Conservation (phyloP, 2,797 vertebrate genomes). For the Eulemur albifrons region DNA sequence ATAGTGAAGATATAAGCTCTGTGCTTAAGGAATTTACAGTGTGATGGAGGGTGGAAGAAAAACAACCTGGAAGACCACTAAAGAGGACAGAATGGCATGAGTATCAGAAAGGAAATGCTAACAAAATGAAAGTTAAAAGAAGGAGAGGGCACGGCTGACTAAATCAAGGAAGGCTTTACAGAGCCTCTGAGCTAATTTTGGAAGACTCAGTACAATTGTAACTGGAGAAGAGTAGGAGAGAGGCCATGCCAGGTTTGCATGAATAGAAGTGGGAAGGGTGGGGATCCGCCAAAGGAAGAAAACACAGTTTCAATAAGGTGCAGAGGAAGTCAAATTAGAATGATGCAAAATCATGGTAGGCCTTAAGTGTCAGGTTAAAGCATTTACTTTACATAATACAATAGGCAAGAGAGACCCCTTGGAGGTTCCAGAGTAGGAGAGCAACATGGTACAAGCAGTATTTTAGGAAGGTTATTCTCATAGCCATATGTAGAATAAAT, state of each 20-base stretch:
- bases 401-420: neutral
- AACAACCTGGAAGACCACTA: conserved; percentile 1
- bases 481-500: neutral
- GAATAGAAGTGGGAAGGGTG: neutral
- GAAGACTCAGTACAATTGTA: conserved; percentile 15
- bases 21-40: conserved; percentile 24
- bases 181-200: conserved; percentile 14
- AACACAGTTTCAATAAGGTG: neutral
- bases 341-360: neutral
- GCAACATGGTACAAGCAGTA: neutral
- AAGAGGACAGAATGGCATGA: neutral
- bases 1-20: conserved; percentile 28
- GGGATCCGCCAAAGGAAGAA: neutral
- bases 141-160: neutral
- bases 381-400: conserved; percentile 8
- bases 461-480: neutral
- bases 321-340: conserved; percentile 31
- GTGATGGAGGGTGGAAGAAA: neutral
- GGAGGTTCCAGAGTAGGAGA: neutral
- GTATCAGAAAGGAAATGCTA: conserved; percentile 23
- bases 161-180: neutral
- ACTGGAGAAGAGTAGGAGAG: neutral
- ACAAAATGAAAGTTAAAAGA: conserved; percentile 24
- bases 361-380: neutral
- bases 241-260: neutral